Evolutionary conservation across 2,797 vertebrate genomes (phyloP).

Genomic region (Melanotaenia maccullochi): DNA sequence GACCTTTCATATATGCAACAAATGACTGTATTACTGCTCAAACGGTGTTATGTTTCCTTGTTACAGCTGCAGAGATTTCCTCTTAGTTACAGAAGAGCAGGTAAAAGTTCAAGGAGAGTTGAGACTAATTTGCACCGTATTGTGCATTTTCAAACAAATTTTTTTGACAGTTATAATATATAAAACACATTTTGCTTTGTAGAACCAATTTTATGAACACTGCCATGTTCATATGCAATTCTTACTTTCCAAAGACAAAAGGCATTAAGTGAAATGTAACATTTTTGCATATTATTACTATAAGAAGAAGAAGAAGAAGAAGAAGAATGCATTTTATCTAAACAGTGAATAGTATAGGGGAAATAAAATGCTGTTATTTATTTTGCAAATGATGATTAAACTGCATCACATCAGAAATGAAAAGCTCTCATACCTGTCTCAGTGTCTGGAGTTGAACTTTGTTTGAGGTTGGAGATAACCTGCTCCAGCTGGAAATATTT

Average conservation of each 20-base stretch:
- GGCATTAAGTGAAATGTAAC: too few species aligned
- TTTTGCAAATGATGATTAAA: not conserved
- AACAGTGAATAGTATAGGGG: not conserved
- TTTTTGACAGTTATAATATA: not conserved
- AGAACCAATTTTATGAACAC: not conserved
- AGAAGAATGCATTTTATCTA: not conserved
- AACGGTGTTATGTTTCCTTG: not conserved
- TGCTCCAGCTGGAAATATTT: constrained; percentile 82
- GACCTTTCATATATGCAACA: too few species aligned
- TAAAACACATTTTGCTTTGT: not conserved
- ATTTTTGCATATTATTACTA: too few species aligned
- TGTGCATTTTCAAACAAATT: not conserved
- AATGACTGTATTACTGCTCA: not conserved
- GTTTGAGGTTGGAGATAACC: constrained; percentile 70
- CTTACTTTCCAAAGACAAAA: too few species aligned
- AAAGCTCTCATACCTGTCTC: constrained; percentile 52
- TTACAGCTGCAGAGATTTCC: constrained; percentile 4
- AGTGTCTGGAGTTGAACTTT: constrained; percentile 38
- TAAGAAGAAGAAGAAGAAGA: too few species aligned
- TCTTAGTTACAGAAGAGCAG: not conserved
- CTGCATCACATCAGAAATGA: not conserved
- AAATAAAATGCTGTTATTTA: not conserved
- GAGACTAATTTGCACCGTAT: not conserved
- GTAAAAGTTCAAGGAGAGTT: not conserved
- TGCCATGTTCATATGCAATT: not conserved